Base-by-base conservation (phyloP, 2,113 vertebrate species). In the Climacteris rufus region DNA sequence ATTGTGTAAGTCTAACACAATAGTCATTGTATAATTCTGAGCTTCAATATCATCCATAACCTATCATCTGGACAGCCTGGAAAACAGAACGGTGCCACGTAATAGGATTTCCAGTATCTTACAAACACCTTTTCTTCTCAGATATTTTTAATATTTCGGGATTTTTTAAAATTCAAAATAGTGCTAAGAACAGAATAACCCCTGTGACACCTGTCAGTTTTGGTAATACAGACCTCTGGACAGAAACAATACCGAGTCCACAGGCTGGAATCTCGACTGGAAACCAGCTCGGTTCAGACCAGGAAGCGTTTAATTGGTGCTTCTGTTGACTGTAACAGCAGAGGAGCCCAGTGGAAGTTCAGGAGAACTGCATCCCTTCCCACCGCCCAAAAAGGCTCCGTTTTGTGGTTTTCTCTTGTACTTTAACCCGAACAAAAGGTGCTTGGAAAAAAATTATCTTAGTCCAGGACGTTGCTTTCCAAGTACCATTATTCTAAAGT, bases 281-380 rank as follows among this genome's bases (percentile, higher is more conserved):
- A 77, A 97, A 72, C 79, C 50, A 91, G 96, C 87, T 96, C 79
- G 7, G 79, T 95, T 87, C 96, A 59, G 44, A 49, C 5, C 37
- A 37, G 78, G 95, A 79, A 91, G 90, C 17, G 1, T 88, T 96
- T 69, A n/a, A 85, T 53, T 60, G 70, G 49, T 75, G 21, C 33
- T 53, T 33, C 20, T 28, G 23, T 80, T 97, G 83, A 22, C 93
- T 94, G 96, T 68, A 82, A 54, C 96, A 95, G 96, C 89, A 95
- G 96, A 97, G 95, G 81, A 97, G 87, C 93, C 93, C 93, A 89
- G 95, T 87, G 96, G 96, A 94, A 60, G 35, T 65, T 60, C 20
- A 37, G 87, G 44, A 33, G 93, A 97, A 96, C 50, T 94, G 87
- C 90, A 96, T 6, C 71, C 54, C 33, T 77, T 83, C 37, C 69